phyloP scores from a whole-genome alignment of 2,113 vertebrate species.

The Etia nguti region DNA sequence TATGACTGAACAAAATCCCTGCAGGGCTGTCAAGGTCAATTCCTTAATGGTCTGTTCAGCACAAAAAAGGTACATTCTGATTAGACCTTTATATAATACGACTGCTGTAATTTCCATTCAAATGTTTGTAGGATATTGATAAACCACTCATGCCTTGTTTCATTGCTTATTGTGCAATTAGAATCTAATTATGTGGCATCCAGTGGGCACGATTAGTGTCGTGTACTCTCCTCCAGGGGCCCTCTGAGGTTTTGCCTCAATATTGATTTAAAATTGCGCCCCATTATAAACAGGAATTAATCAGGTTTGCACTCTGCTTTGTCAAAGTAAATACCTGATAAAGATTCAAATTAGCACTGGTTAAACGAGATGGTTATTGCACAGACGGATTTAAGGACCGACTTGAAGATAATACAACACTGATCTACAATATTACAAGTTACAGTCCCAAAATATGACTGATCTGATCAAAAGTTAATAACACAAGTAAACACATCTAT shows the following conservation, averaged over 20 bases:
- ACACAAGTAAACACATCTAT: neutral
- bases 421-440: neutral
- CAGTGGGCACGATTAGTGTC: slow-evolving; percentile 61
- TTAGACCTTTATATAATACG: slow-evolving; percentile 64
- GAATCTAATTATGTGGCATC: slow-evolving; percentile 72
- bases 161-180: slow-evolving; percentile 76
- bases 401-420: neutral
- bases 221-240: slow-evolving; percentile 64
- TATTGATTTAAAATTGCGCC: slow-evolving; percentile 63
- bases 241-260: slow-evolving; percentile 38
- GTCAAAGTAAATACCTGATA: slow-evolving; percentile 26
- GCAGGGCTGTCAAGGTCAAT: slow-evolving; percentile 57
- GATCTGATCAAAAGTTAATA: neutral
- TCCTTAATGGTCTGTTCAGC: slow-evolving; percentile 38
- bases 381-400: neutral
- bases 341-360: slow-evolving; percentile 9
- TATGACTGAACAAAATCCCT: slow-evolving; percentile 42
- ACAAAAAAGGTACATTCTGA: slow-evolving; percentile 68
- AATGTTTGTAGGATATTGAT: slow-evolving; percentile 72
- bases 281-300: slow-evolving; percentile 57
- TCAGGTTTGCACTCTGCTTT: slow-evolving; percentile 53
- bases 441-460: neutral
- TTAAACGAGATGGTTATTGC: neutral
- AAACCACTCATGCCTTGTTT: slow-evolving; percentile 65
- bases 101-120: slow-evolving; percentile 65